Evolutionary conservation across 2,113 vertebrate genomes (phyloP).

Genomic region (Galemys pyrenaicus): DNA sequence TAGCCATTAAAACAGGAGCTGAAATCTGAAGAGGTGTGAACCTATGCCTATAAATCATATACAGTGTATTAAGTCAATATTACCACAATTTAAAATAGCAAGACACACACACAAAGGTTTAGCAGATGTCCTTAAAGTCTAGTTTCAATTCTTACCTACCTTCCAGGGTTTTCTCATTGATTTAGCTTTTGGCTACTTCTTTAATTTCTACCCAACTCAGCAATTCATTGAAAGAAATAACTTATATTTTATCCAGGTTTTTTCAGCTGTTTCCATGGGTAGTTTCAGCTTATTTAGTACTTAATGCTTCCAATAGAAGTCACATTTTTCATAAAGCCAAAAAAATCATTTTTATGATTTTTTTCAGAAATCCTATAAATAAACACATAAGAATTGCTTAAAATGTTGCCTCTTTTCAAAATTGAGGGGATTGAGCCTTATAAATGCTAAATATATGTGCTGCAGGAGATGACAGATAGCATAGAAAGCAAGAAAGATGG

Average conservation of each 20-base stretch:
- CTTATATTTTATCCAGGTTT: background rate
- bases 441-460: background rate
- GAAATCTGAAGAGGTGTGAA: background rate
- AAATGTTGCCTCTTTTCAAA: background rate
- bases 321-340: background rate
- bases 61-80: too few species aligned
- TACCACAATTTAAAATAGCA: too few species aligned
- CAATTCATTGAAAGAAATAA: constrained; percentile 19
- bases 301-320: background rate
- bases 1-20: background rate
- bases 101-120: background rate
- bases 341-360: background rate
- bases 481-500: background rate
- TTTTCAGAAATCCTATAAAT: background rate
- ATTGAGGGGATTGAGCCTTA: background rate
- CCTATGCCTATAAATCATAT: too few species aligned
- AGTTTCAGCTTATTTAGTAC: background rate
- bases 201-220: background rate
- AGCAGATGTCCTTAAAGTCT: background rate
- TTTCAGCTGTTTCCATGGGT: background rate
- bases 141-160: background rate
- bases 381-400: constrained; percentile 19
- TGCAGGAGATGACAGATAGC: background rate
- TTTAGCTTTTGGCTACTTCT: background rate
- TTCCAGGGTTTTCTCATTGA: background rate